Conservation (phyloP, 2,113 vertebrate species). For the Anser brachyrhynchus region DNA sequence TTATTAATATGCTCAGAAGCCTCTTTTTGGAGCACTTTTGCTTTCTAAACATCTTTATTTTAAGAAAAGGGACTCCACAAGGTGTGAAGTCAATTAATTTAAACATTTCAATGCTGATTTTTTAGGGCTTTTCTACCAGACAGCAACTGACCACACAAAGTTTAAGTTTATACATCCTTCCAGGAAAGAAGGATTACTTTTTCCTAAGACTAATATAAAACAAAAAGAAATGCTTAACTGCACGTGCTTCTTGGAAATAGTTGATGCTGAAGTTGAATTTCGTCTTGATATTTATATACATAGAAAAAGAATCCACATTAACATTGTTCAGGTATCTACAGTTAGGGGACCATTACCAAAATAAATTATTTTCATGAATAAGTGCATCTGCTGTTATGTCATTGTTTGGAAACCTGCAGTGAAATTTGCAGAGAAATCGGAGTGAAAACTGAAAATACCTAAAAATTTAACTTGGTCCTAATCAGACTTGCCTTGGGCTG, state of each 20-base stretch:
- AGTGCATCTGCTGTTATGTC: background rate
- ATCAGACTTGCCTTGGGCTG: background rate
- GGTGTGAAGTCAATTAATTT: background rate
- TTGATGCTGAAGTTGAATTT: constrained; percentile 33
- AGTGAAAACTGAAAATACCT: background rate
- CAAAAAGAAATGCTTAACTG: background rate
- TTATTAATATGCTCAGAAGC: background rate
- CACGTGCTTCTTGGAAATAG: constrained; percentile 7
- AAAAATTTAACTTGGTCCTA: background rate
- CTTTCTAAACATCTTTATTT: background rate
- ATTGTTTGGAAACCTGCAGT: constrained; percentile 1
- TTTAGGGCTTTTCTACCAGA: background rate
- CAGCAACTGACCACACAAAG: background rate
- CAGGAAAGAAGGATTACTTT: background rate
- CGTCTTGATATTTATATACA: constrained; percentile 17
- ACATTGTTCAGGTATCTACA: background rate
- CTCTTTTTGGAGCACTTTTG: background rate
- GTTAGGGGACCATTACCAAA: constrained; percentile 38
- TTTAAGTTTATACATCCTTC: background rate
- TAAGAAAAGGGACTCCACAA: background rate
- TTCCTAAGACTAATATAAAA: background rate
- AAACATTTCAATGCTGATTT: background rate
- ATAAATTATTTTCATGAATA: constrained; percentile 29
- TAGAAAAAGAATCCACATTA: constrained; percentile 17
- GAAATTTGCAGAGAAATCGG: background rate